Percentiles rank a stretch among this genome's conserved stretches.
phyloP scores from a whole-genome alignment of 1,140 invertebrate species.

The Planococcus citri region DNA sequence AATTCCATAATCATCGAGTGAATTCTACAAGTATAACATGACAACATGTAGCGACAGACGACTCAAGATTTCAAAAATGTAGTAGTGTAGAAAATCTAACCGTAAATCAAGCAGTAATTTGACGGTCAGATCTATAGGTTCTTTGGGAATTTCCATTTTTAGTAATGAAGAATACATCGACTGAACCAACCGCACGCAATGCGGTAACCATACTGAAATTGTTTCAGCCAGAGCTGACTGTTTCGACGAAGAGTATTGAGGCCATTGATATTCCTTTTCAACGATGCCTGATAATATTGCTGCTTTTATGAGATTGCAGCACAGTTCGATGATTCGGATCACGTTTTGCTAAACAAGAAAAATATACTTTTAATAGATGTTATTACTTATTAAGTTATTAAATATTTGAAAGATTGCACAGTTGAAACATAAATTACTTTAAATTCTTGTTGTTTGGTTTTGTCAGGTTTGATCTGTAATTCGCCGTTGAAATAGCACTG shows the following conservation, averaged over 20 bases:
- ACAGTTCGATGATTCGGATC: constrained; percentile 48
- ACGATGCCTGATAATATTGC: constrained; percentile 48
- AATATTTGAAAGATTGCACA: too few species aligned
- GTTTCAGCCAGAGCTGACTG: constrained; percentile 26
- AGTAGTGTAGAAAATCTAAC: too few species aligned
- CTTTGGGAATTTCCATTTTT: constrained; percentile 61
- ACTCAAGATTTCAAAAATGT: neutral
- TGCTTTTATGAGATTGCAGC: constrained; percentile 48
- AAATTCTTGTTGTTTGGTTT: constrained; percentile 52
- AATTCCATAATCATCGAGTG: constrained; percentile 76
- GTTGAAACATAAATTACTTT: constrained; percentile 41
- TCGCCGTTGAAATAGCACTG: constrained; percentile 81
- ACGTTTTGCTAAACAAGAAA: constrained; percentile 41
- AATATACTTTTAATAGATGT: neutral
- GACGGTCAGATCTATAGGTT: constrained; percentile 68
- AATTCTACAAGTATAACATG: constrained; percentile 40
- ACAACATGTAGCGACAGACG: neutral
- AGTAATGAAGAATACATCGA: constrained; percentile 54
- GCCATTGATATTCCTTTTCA: constrained; percentile 35
- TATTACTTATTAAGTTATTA: neutral
- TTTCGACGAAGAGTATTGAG: constrained; percentile 25
- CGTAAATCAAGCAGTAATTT: constrained; percentile 73
- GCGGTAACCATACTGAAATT: constrained; percentile 59
- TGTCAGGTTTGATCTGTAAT: constrained; percentile 54
- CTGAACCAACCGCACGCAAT: constrained; percentile 58